Evolutionary conservation across 2,797 vertebrate species (phyloP), one percentile per base, ranked within the genome.

Genomic region (Pseudochaenichthys georgianus): DNA sequence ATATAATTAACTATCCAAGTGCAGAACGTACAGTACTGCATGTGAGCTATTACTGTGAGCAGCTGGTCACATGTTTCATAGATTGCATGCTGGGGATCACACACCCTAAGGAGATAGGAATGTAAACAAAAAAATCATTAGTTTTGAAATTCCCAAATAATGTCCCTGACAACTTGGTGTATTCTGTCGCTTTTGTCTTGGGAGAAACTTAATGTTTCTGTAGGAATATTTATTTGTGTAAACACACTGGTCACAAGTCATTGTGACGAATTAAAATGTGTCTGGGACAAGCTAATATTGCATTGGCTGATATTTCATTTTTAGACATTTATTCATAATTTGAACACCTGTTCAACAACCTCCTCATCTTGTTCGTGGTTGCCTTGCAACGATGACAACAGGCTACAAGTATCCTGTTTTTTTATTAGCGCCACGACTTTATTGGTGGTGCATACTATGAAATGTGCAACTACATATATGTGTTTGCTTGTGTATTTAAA

Each of bases 381-480:
- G 54, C 73, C 41, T 38, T 76, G 78, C 73, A 83, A 81, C 87
- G 76, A 83, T 75, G 77, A 88, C 79, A 88, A 90, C 87, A 75
- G 51, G 19, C 64, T 28, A 9, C 38, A 41, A 17, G 15, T 34
- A n/a, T 31, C 17, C 52, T 17, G 46, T 41, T 50, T 81, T 59
- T 55, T 34, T 62, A 41, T 70, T 57, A 7, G 23, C 60, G 41
- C 54, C 31, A 2, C 2, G 41, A 71, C 78, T 71, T 81, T 73
- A 75, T 75, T 83, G 84, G 70, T 62, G 23, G 60, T 52, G 42
- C 76, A 53, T 52, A 28, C 38, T 12, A 5, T 28, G 34, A 19
- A 45, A 10, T 67, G 54, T 48, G 31, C 34, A 72, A 55, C 38
- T 28, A 17, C 28, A 43, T 60, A 38, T 6, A 23, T 45, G 7